Evolutionary conservation across 2,113 vertebrate genomes (phyloP), one percentile per base, ranked within the genome.

Genomic region (Carollia perspicillata): DNA sequence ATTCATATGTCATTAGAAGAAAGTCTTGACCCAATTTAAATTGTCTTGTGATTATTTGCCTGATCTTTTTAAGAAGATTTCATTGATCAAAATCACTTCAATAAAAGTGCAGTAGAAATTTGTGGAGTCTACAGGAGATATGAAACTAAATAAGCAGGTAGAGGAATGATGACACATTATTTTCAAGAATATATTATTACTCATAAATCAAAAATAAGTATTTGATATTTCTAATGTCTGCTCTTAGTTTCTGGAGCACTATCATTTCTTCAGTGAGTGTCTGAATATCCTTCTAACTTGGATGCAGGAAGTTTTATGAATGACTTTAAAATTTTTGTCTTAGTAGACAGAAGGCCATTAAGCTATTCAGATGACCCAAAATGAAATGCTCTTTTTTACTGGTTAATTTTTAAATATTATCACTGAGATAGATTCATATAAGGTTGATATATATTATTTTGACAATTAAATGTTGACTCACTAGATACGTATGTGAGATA

Each of bases 381-480:
- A 28, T 79, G 5, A 89, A 85, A 55, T 68, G 1, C 2, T 23
- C 6, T 23, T 63, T 88, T 84, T 58, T 53, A 47, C 22, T 58
- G 23, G 18, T 60, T 92, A 83, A 49, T n/a, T 80, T 93, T 87
- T n/a, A 93, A 80, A 63, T 47, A 78, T n/a, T 81, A 26, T 94
- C 83, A 7, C 42, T 74, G 35, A 72, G 30, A 18, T 55, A 55
- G 6, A 74, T 74, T 68, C 78, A 37, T 58, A 2, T n/a, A 84
- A 79, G 5, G 9, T 83, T 74, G 11, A 30, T 69, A 13, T 51
- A 60, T 90, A 47, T 47, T 42, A 44, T 42, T 53, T 84, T 30
- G 47, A 80, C 60, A 49, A 53, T n/a, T 84, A 68, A 84, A 14
- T 81, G 65, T 17, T 37, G 8, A 75, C 18, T 58, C 12, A 84